Evolutionary conservation across 2,113 vertebrate genomes (phyloP).

Genomic region (Indri indri): DNA sequence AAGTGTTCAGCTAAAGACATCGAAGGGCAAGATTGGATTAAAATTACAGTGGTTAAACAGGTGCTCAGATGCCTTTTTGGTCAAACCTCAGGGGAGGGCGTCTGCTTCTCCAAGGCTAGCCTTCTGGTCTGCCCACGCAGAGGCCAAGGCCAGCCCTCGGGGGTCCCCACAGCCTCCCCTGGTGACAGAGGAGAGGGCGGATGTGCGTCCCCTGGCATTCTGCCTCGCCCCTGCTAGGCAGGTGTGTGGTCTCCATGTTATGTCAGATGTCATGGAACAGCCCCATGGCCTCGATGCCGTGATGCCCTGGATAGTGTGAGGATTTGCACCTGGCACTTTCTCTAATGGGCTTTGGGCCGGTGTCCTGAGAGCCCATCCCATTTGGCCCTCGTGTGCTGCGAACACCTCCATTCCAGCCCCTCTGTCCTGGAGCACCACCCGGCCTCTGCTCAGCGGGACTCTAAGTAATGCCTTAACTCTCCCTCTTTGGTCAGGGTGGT

Average conservation of each 20-base stretch:
- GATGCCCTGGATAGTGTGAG: rapidly evolving
- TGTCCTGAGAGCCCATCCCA: rapidly evolving
- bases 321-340: rapidly evolving
- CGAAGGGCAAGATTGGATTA: background rate
- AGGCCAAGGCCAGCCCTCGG: background rate
- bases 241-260: background rate
- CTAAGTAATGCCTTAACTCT: rapidly evolving
- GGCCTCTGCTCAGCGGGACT: background rate
- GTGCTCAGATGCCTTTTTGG: background rate
- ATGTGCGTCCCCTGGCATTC: rapidly evolving
- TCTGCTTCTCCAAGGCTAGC: background rate
- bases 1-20: background rate
- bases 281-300: rapidly evolving
- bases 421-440: rapidly evolving
- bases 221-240: background rate
- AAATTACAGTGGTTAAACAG: background rate
- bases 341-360: rapidly evolving
- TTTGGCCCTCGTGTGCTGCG: rapidly evolving
- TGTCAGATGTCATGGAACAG: rapidly evolving
- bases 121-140: background rate
- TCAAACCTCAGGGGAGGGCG: background rate
- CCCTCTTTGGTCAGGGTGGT: rapidly evolving
- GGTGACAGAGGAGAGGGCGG: rapidly evolving
- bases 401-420: rapidly evolving
- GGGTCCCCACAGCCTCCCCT: rapidly evolving